These are phyloP conservation scores for Gymnothorax javanicus DNA, from an alignment of 2,797 vertebrate genomes.

Conservation along the genomic window DNA sequence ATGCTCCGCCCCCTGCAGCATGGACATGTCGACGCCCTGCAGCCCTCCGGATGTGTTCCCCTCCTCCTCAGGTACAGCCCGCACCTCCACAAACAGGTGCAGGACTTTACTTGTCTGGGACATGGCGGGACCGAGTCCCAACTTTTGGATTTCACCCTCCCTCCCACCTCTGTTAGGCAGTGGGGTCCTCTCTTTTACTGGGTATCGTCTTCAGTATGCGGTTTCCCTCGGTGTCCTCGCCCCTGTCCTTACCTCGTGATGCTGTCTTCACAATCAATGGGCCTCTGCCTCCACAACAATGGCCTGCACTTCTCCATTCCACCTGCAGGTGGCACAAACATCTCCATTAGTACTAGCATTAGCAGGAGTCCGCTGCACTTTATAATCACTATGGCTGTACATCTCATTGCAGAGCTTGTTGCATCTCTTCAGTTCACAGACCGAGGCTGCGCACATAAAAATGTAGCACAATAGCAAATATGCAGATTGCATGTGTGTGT, in stretches of 20 bases:
- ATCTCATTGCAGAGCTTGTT: background rate
- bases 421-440: too few species aligned
- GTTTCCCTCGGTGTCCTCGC: background rate
- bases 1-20: conserved; percentile 64
- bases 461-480: too few species aligned
- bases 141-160: conserved; percentile 23
- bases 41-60: conserved; percentile 60
- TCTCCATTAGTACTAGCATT: background rate
- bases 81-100: conserved; percentile 81
- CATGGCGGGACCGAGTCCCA: conserved; percentile 65
- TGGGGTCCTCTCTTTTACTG: background rate
- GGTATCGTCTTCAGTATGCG: background rate
- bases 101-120: conserved; percentile 82
- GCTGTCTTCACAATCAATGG: conserved; percentile 25
- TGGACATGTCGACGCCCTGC: conserved; percentile 42
- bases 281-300: conserved; percentile 27
- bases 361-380: background rate
- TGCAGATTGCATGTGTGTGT: background rate
- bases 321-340: conserved; percentile 34
- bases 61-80: conserved; percentile 65
- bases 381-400: background rate
- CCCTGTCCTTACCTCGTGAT: conserved; percentile 2
- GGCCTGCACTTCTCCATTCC: conserved; percentile 29
- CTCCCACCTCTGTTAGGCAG: background rate
- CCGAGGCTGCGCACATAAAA: too few species aligned